Evolutionary conservation across 2,888 invertebrate species (phyloP), one percentile per base, ranked within the genome.

Genomic region (Abscondita cerata): DNA sequence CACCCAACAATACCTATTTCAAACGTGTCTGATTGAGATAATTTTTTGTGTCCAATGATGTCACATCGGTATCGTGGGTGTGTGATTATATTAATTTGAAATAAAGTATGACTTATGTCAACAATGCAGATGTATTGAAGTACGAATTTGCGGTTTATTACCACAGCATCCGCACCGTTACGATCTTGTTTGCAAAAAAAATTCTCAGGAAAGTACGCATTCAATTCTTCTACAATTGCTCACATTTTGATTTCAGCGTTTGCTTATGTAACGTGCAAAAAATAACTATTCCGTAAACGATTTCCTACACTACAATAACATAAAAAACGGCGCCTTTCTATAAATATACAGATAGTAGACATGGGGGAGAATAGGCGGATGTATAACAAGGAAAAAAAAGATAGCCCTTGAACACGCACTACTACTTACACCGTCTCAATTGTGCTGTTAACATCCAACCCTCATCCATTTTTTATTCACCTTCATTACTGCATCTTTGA

Each of bases 351-450:
- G 18, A 40, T 13, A 40, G 15, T 41, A 25, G 56, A 48, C 48
- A 16, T 40, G 36, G 18, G 56, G 56, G 56, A 40, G 15, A 48
- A 34, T 34, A 55, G 25, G 20, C 36, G 18, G 34, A 48, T 38
- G 56, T 34, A 38, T 48, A 31, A 31, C 13, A 20, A 25, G 57
- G 57, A 18, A 40, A 38, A n/a, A n/a, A 41, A 57, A 57, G 50
- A 51, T 20, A 47, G 41, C 50, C 19, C 41, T 57, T 40, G 44
- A 51, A 41, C 57, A 57, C 57, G 57, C 18, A 38, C 41, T n/a
- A n/a, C 54, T 36, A 55, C 54, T 55, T 53, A 53, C 13, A 53
- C 18, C 16, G 55, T 47, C 54, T 54, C 53, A 33, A 53, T 46
- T 19, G 54, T 44, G 47, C 12, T 47, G 54, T 54, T 54, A 54